Evolutionary conservation across 2,888 invertebrate species (phyloP).

Genomic region (Microplitis deprimator): DNA sequence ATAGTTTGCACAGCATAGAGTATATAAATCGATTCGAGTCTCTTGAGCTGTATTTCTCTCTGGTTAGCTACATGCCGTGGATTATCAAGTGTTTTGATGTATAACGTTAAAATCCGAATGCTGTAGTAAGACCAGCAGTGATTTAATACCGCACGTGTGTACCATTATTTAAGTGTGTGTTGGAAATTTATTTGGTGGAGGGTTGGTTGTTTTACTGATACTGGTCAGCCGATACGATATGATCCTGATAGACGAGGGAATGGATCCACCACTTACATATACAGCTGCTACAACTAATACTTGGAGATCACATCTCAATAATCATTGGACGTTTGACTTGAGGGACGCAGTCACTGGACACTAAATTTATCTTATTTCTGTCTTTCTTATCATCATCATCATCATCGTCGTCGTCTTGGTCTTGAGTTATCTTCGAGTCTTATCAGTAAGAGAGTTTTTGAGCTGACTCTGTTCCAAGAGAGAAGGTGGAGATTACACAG

Average conservation of each 20-base stretch:
- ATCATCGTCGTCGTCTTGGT: background rate
- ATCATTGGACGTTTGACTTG: slow-evolving; percentile 21
- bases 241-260: slow-evolving; percentile 27
- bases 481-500: background rate
- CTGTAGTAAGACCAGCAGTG: background rate
- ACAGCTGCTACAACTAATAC: background rate
- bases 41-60: background rate
- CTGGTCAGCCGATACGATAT: slow-evolving; percentile 3
- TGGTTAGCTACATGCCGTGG: background rate
- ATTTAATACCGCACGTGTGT: background rate
- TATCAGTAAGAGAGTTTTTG: background rate
- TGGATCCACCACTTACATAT: slow-evolving; percentile 12
- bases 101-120: background rate
- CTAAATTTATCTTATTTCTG: slow-evolving; percentile 24
- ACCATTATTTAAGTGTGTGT: background rate
- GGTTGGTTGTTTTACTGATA: background rate
- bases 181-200: background rate
- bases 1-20: background rate
- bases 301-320: slow-evolving; percentile 29
- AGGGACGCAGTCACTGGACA: slow-evolving; percentile 25
- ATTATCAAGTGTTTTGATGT: background rate
- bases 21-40: background rate
- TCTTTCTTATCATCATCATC: background rate
- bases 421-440: background rate
- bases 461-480: too few relatives aligned